A percentile compares a stretch with the other conserved stretches of the same genome.
Conservation (phyloP, 2,797 vertebrate species). For the Sebastes matsubarae region DNA sequence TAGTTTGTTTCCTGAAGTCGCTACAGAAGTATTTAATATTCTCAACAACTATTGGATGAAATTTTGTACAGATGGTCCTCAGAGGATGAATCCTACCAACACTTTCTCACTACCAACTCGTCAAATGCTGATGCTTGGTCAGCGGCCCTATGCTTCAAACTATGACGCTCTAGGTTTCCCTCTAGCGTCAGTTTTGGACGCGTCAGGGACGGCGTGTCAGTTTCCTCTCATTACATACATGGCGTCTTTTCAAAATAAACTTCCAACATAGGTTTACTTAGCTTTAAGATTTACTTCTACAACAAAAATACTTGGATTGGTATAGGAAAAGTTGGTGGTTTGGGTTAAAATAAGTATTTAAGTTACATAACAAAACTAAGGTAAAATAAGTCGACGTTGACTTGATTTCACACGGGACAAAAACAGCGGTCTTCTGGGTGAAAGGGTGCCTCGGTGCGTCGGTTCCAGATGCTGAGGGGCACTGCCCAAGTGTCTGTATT, state of each 20-base stretch:
- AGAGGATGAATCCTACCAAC: background rate
- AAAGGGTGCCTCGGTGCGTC: too few relatives aligned
- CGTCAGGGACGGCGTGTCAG: too few relatives aligned
- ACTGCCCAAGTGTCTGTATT: too few relatives aligned
- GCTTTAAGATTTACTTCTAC: background rate
- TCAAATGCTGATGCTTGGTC: too few relatives aligned
- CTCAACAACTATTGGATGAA: background rate
- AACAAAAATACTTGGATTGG: background rate
- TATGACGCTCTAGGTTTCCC: background rate
- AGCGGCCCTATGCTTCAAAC: background rate
- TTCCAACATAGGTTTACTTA: background rate
- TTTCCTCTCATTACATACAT: background rate
- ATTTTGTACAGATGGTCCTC: background rate
- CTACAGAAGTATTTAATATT: too few relatives aligned
- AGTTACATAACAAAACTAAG: too few relatives aligned
- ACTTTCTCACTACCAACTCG: background rate
- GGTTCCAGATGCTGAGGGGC: too few relatives aligned
- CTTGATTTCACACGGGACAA: too few relatives aligned
- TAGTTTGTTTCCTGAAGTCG: too few relatives aligned
- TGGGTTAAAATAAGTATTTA: background rate
- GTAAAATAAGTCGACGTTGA: too few relatives aligned
- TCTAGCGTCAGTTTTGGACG: background rate
- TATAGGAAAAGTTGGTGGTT: background rate
- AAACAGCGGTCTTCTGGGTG: too few relatives aligned
- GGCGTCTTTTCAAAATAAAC: background rate